Evolutionary conservation across 2,113 vertebrate genomes (phyloP), one percentile per base, ranked within the genome.

Genomic region (Atrichornis clamosus): DNA sequence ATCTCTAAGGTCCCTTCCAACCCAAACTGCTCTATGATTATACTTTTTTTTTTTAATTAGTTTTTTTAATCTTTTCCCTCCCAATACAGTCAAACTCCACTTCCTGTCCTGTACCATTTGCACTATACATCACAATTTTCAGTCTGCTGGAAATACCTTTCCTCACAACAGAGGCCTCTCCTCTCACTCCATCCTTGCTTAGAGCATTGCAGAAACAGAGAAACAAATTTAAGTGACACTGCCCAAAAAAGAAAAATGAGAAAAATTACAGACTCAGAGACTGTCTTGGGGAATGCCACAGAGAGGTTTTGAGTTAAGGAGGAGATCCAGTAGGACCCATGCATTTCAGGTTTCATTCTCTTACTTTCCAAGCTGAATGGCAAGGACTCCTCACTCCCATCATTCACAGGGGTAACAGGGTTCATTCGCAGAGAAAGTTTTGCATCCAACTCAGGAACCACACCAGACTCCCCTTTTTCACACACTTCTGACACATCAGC

Each of bases 341-440:
- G 26, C 2, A 15, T 56, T 87, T 58, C 2, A 9, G 33, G 46
- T 49, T 67, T 72, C 50, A 41, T 21, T 6, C 49, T 91, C 99
- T 99, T 98, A 99, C 99, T 99, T 98, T 99, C 98, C 96, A 99
- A 96, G 94, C 98, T 99, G 98, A 99, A 99, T 19, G 97, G 98
- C 86, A 98, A 97, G 8, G 98, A 98, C 12, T 98, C 98, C 20
- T 99, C 98, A 8, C 98, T 99, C 37, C 98, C 98, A 59, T 99
- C 99, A 8, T 98, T 98, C 49, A 98, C 98, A 1, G 99, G 99
- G 15, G 98, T 99, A 84, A 98, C 98, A 76, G 99, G 97, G 96
- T 98, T 99, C 99, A 99, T 99, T 95, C 98, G 98, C 91, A 99
- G 91, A 86, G 98, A 99, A 79, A 99, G 98, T 93, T 99, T 99